Evolutionary conservation across 2,888 invertebrate species (phyloP).

Genomic region (Tetramorium bicarinatum): DNA sequence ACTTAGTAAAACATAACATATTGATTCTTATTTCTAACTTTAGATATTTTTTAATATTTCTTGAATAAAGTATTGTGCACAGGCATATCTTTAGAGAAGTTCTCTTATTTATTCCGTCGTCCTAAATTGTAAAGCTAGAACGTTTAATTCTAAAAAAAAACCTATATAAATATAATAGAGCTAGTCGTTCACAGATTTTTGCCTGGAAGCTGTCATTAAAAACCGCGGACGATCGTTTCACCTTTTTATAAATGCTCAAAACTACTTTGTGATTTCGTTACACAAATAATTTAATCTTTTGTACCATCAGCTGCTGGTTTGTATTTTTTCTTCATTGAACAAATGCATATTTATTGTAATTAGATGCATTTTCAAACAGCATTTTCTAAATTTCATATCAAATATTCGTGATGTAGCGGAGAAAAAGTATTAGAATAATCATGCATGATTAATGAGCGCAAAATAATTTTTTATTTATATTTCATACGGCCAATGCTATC

Average conservation of each 20-base stretch:
- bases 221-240: not conserved
- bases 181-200: conserved; percentile 6
- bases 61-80: not conserved
- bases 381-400: not conserved
- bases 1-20: not conserved
- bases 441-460: not conserved
- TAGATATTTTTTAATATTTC: not conserved
- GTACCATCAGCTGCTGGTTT: not conserved
- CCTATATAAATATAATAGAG: not conserved
- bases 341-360: conserved; percentile 1
- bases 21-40: not conserved
- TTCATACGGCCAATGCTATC: not conserved
- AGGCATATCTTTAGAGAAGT: not conserved
- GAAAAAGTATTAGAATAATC: not conserved
- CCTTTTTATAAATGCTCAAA: conserved; percentile 25
- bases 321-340: not conserved
- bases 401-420: not conserved
- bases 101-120: not conserved
- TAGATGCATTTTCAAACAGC: not conserved
- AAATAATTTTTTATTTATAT: not conserved
- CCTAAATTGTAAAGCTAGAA: not conserved
- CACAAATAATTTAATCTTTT: conserved; percentile 26
- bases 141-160: not conserved
- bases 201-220: not conserved
- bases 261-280: not conserved